Evolutionary conservation across 1,140 invertebrate genomes (phyloP), one percentile per base, ranked within the genome.

Genomic region (Drosophila takahashii): DNA sequence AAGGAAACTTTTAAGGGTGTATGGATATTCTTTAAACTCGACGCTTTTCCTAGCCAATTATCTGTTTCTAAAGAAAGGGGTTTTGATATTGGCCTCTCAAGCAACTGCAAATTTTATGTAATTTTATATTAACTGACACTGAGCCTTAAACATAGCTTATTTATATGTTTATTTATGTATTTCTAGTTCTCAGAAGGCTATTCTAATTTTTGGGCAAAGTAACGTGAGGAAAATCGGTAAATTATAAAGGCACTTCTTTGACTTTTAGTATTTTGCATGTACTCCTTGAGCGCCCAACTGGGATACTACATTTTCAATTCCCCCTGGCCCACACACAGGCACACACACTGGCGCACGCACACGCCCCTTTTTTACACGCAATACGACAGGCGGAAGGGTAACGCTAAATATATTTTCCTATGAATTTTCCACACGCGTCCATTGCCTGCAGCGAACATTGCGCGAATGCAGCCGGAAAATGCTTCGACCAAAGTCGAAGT

Each of bases 381-480:
- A 58, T 32, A 15, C 42, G 22, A 18, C 29, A 32, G 45, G 47
- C 37, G 72, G 54, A 44, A 44, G 36, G 62, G 48, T 65, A 51
- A 44, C 37, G 47, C 53, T 37, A 58, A 45, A 66, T 78, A 66
- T 78, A 13, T 65, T 36, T 72, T 57, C 42, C 42, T n/a, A 2
- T 32, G 29, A 50, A 18, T 79, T 67, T 50, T 48, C 44, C 56
- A 60, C 67, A 32, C 78, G 65, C 70, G 69, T 76, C 77, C 75
- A 45, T 75, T 76, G 70, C 78, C 83, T 81, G 83, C 79, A 86
- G 78, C 79, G 61, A 77, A 73, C 79, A 70, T 61, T 81, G 78
- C 81, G 61, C 78, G 77, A 86, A 86, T 86, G 81, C 81, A 87
- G 81, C 81, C 81, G 52, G 62, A 78, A 85, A 81, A 65, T 70